Evolutionary conservation across 2,797 vertebrate genomes (phyloP).

Genomic region (Scarus forsteni): DNA sequence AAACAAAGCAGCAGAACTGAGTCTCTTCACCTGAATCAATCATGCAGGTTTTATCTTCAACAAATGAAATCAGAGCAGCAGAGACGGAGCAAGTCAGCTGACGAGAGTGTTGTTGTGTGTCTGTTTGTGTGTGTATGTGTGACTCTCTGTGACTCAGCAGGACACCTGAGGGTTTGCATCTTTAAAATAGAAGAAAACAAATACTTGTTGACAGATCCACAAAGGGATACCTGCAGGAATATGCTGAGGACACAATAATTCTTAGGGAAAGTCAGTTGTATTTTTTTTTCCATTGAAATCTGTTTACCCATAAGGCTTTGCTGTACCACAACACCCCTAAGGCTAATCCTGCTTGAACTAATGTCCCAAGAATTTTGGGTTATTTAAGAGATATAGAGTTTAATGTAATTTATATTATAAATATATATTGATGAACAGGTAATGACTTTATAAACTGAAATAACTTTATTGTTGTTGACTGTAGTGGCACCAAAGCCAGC

Average conservation of each 20-base stretch:
- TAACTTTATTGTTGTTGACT: too few species aligned
- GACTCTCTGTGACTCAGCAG: constrained; percentile 27
- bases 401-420: too few species aligned
- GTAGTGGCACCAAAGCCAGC: too few species aligned
- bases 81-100: constrained; percentile 16
- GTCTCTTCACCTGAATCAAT: background rate
- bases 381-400: too few species aligned
- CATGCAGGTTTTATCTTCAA: background rate
- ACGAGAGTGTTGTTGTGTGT: background rate
- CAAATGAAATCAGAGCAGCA: background rate
- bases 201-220: constrained; percentile 2
- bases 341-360: too few species aligned
- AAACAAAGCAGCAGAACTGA: background rate
- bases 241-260: background rate
- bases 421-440: too few species aligned
- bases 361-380: too few species aligned
- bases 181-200: constrained; percentile 27
- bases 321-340: too few species aligned
- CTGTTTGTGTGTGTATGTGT: constrained; percentile 2
- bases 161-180: constrained; percentile 27
- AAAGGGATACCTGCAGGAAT: background rate
- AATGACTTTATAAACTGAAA: too few species aligned
- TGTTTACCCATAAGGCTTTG: too few species aligned
- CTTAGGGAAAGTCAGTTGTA: too few species aligned
- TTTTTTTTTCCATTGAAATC: too few species aligned